Percentiles rank a stretch among this genome's conserved stretches.
These are phyloP conservation scores for Sakesphorus luctuosus DNA, from an alignment of 2,113 vertebrate genomes.

Conservation along the genomic window DNA sequence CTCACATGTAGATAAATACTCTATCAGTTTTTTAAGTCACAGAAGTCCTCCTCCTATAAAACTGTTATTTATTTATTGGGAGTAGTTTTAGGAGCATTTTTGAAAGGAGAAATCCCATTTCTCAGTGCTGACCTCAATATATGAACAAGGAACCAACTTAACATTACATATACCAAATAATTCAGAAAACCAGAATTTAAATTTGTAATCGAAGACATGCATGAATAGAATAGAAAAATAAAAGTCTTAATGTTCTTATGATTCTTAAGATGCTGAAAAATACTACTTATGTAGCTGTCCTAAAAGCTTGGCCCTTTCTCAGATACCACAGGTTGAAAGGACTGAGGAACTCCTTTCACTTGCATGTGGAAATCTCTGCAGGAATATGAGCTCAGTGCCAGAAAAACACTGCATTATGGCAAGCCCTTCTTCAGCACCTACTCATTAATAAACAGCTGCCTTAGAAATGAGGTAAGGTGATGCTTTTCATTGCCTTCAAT, in stretches of 20 bases:
- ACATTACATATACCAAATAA: background rate
- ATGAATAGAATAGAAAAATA: background rate
- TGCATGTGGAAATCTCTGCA: background rate
- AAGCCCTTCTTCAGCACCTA: background rate
- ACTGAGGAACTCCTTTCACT: background rate
- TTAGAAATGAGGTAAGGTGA: background rate
- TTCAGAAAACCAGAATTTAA: background rate
- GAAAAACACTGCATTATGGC: background rate
- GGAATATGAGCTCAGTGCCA: background rate
- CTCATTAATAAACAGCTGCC: background rate
- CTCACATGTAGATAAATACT: background rate
- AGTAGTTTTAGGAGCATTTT: background rate
- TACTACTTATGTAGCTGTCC: background rate
- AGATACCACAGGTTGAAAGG: background rate
- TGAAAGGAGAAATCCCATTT: background rate
- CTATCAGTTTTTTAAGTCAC: background rate
- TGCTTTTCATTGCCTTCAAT: background rate
- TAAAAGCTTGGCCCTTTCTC: background rate
- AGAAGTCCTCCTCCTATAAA: background rate
- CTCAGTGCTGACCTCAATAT: background rate
- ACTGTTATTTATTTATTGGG: background rate
- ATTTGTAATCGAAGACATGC: background rate
- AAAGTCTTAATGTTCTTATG: background rate
- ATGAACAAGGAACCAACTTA: background rate
- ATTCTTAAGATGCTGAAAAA: background rate